Percentiles rank a stretch among this genome's conserved stretches.
phyloP scores from a whole-genome alignment of 2,113 vertebrate genomes.

The Gavia stellata region DNA sequence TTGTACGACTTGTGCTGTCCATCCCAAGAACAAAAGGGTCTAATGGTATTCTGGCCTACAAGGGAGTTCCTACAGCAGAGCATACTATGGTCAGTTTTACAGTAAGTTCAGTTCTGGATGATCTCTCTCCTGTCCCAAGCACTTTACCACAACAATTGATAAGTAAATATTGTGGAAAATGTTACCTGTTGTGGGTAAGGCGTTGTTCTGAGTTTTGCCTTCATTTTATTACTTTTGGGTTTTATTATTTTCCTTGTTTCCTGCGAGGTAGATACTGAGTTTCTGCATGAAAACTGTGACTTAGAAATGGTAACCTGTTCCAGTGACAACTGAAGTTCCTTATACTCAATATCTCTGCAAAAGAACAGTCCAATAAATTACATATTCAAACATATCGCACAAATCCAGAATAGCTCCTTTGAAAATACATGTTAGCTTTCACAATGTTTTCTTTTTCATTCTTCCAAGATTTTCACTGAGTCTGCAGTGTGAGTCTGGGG shows the following conservation, averaged over 20 bases:
- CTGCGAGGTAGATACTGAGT: slow-evolving; percentile 77
- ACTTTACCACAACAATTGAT: neutral
- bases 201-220: slow-evolving; percentile 79
- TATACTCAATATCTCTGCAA: slow-evolving; percentile 87
- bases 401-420: neutral
- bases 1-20: neutral
- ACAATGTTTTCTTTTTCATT: neutral
- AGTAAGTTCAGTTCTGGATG: neutral
- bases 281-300: slow-evolving; percentile 78
- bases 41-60: neutral
- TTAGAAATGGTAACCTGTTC: slow-evolving; percentile 82
- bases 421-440: neutral
- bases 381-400: neutral
- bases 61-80: neutral
- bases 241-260: slow-evolving; percentile 84
- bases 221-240: slow-evolving; percentile 81
- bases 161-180: neutral
- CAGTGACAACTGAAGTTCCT: slow-evolving; percentile 87
- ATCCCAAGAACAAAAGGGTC: neutral
- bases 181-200: slow-evolving; percentile 87
- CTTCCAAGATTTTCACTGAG: neutral
- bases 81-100: neutral
- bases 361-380: neutral
- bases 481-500: neutral
- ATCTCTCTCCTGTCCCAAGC: neutral